Evolutionary conservation across 92 coral and sea anemone species (phyloP).

Genomic region (Parazoanthus atlanticus): DNA sequence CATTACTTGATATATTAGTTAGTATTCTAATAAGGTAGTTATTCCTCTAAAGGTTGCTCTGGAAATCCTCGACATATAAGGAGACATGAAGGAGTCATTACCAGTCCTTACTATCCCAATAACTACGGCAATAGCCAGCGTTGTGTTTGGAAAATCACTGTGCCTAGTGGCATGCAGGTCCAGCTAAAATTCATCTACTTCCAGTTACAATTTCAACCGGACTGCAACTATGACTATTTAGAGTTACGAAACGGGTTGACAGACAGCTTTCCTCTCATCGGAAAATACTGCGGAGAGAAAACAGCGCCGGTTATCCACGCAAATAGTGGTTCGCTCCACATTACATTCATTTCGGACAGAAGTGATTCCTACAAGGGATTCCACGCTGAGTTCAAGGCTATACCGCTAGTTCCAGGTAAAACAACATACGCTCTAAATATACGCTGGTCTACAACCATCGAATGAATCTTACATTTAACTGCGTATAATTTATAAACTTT

Average conservation of each 20-base stretch:
- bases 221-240: slow-evolving; percentile 44
- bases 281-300: slow-evolving; percentile 49
- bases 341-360: slow-evolving; percentile 43
- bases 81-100: slow-evolving; percentile 16
- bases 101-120: slow-evolving; percentile 37
- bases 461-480: no score
- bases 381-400: background rate
- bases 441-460: no score
- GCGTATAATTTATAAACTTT: no score
- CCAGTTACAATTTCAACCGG: slow-evolving; percentile 40
- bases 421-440: background rate
- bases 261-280: slow-evolving; percentile 41
- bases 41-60: slow-evolving; percentile 8
- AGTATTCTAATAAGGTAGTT: background rate
- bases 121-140: slow-evolving; percentile 25
- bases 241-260: slow-evolving; percentile 41
- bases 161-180: slow-evolving; percentile 28
- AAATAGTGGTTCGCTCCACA: slow-evolving; percentile 30
- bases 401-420: slow-evolving; percentile 3
- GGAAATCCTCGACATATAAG: background rate
- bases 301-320: slow-evolving; percentile 45
- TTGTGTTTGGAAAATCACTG: slow-evolving; percentile 38
- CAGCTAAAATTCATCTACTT: slow-evolving; percentile 40
- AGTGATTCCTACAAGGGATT: slow-evolving; percentile 43
- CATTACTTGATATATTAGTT: background rate